Base-by-base conservation (phyloP, 2,797 vertebrate genomes). In the Gymnoscopelus microlampas region DNA sequence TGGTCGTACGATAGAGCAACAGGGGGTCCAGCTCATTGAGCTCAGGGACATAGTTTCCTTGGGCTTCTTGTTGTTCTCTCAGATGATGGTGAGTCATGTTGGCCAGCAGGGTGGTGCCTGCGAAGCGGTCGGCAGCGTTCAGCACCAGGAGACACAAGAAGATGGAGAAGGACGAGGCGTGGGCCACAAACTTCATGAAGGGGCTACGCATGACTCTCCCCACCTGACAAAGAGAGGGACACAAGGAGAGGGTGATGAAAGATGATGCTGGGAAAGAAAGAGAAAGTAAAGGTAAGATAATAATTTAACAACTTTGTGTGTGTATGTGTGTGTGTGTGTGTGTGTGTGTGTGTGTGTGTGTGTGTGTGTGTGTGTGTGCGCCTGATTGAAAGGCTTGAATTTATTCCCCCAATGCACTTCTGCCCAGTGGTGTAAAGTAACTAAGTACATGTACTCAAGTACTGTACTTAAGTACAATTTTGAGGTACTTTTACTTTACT, bases 131-230 rank as follows among this genome's bases (percentile, higher is more conserved):
- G 11, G 98, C 95, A 24, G 98, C 97, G n/a, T 99, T 99, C 90
- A 99, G 93, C 71, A 99, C 96, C 60, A 99, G 94, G 15, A 99
- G 94, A 64, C 97, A 95, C 84, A 99, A 94, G 85, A 99, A 99
- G 82, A 98, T 96, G 57, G 96, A 98, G 88, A 99, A 99, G 81
- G 98, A 99, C 11, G 97, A 96, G 6, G 97, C 98, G 1, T 99
- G 98, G 23, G 97, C 97, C 58, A 99, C 97, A 81, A 99, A 99
- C 91, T 99, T 99, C 94, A 99, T 96, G 85, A 99, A 99, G 5
- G 98, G 98, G 80, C 96, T 96, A 3, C 97, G 96, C 96, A 99
- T 94, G 82, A 99, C 95, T 81, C 91, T 97, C 61, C 96, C 98
- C 88, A 96, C 93, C 98, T 99, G 93, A 71, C 88, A 26, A 8